phyloP scores from a whole-genome alignment of 2,113 vertebrate genomes.

The Cairina moschata region DNA sequence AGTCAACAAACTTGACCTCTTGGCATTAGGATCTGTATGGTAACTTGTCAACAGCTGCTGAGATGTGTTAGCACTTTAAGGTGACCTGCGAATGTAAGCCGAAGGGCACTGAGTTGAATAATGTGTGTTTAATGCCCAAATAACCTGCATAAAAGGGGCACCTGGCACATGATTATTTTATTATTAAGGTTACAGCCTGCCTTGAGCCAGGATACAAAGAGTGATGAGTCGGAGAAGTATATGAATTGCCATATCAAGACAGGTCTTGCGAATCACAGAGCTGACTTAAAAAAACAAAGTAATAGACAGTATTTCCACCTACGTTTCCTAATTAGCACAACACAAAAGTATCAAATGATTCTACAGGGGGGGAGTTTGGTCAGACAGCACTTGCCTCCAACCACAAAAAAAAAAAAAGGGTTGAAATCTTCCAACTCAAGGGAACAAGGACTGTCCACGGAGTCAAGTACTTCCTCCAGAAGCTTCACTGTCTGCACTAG shows the following conservation, averaged over 20 bases:
- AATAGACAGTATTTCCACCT: neutral
- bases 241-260: neutral
- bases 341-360: neutral
- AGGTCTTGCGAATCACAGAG: neutral
- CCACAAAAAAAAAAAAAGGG: neutral
- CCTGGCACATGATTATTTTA: neutral
- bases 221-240: neutral
- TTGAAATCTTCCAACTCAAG: neutral
- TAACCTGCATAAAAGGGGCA: neutral
- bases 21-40: neutral
- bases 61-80: slow-evolving; percentile 30
- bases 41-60: slow-evolving; percentile 56
- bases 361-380: neutral
- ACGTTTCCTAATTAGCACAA: neutral
- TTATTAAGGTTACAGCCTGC: neutral
- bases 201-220: neutral
- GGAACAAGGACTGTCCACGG: rapidly evolving
- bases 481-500: neutral
- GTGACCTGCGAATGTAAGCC: neutral
- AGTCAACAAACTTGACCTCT: slow-evolving; percentile 43
- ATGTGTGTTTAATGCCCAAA: neutral
- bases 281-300: neutral
- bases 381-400: neutral
- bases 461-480: neutral
- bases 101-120: slow-evolving; percentile 30